Conservation (phyloP, 2,797 vertebrate species). For the Micropoecilia bifurca region DNA sequence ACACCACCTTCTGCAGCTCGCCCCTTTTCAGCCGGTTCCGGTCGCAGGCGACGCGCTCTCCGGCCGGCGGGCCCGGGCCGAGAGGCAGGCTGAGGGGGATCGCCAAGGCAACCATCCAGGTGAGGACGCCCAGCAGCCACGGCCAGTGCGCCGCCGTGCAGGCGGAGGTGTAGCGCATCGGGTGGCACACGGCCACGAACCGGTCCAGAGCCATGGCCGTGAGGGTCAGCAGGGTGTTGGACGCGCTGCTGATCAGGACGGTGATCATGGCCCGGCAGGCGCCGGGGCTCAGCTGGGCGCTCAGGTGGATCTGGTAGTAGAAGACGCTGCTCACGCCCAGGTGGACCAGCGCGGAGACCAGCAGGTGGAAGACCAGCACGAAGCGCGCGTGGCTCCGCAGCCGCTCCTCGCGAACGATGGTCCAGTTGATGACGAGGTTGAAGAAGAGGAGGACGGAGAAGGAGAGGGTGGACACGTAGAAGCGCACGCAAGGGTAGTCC, state of each 20-base stretch:
- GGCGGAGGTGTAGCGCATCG: conserved; percentile 71
- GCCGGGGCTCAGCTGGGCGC: not conserved
- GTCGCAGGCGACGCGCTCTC: conserved; percentile 33
- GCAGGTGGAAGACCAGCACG: conserved; percentile 80
- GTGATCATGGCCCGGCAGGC: conserved; percentile 69
- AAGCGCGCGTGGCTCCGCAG: conserved; percentile 80
- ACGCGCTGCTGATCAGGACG: conserved; percentile 77
- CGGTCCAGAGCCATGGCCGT: conserved; percentile 84
- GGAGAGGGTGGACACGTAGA: conserved; percentile 77
- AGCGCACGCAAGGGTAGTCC: conserved; percentile 68
- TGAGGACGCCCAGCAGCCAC: conserved; percentile 75
- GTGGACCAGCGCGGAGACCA: conserved; percentile 77
- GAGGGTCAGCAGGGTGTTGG: conserved; percentile 82
- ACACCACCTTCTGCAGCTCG: conserved; percentile 65
- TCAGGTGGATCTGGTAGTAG: conserved; percentile 71
- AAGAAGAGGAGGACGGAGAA: conserved; percentile 79
- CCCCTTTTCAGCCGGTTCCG: conserved; percentile 60
- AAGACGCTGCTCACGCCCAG: conserved; percentile 77
- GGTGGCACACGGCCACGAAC: conserved; percentile 79
- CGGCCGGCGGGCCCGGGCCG: accelerated
- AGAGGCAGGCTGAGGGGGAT: conserved; percentile 72
- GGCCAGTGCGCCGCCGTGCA: conserved; percentile 63
- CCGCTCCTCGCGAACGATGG: conserved; percentile 72
- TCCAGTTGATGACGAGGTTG: conserved; percentile 82
- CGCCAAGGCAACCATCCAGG: conserved; percentile 73